A percentile compares a stretch with the other conserved stretches of the same genome.
Conservation (phyloP, 2,888 invertebrate species). For the Aethes cnicana region DNA sequence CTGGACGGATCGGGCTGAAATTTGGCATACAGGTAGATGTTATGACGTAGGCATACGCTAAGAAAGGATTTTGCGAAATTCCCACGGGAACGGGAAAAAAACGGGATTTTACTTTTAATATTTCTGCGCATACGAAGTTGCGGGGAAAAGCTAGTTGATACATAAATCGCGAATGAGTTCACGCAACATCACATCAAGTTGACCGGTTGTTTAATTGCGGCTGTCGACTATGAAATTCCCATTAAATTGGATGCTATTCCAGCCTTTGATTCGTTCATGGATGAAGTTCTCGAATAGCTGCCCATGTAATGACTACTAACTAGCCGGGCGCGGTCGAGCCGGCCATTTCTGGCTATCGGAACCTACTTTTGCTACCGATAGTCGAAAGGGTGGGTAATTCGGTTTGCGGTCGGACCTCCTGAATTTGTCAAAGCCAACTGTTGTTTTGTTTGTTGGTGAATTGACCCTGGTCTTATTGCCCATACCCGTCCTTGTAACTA, state of each 20-base stretch:
- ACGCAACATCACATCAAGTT: constrained; percentile 30
- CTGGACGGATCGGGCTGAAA: too few species aligned
- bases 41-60: too few species aligned
- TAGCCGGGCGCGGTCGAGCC: constrained; percentile 42
- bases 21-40: too few species aligned
- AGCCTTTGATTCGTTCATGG: constrained; percentile 47
- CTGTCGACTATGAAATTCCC: constrained; percentile 58
- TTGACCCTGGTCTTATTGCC: constrained; percentile 30
- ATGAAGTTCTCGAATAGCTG: constrained; percentile 53
- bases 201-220: constrained; percentile 50
- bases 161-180: constrained; percentile 41
- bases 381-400: constrained; percentile 55
- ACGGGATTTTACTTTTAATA: too few species aligned
- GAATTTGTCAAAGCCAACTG: constrained; percentile 55
- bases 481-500: not conserved
- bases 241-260: constrained; percentile 62
- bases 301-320: constrained; percentile 68
- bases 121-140: too few species aligned
- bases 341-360: constrained; percentile 39
- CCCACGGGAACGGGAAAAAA: too few species aligned
- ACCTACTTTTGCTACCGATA: constrained; percentile 56
- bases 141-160: constrained; percentile 16
- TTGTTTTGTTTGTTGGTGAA: constrained; percentile 59
- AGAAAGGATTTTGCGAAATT: too few species aligned
- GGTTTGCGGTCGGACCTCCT: constrained; percentile 58